phyloP scores from a whole-genome alignment of 2,113 vertebrate genomes.

The Anhinga anhinga region DNA sequence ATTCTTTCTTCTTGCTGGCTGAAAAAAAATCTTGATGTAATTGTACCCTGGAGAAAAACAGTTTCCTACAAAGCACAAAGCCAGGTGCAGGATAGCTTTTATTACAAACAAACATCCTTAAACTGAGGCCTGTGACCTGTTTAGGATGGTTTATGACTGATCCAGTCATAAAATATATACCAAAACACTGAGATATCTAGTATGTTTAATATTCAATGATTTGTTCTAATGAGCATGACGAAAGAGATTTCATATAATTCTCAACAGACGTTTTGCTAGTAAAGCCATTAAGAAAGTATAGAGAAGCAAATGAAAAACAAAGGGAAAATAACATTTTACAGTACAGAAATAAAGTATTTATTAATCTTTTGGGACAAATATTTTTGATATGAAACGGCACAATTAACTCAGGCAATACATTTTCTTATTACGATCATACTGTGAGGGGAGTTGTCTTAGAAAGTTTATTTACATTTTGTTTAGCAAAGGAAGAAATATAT shows the following conservation, averaged over 20 bases:
- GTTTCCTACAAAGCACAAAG: constrained; percentile 68
- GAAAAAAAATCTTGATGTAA: constrained; percentile 59
- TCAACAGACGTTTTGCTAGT: not conserved
- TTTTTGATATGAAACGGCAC: not conserved
- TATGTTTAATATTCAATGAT: not conserved
- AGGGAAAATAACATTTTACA: not conserved
- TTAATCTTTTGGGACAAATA: not conserved
- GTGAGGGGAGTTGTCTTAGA: not conserved
- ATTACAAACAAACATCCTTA: constrained; percentile 66
- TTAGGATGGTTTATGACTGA: not conserved
- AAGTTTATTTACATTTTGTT: constrained; percentile 25
- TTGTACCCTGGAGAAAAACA: constrained; percentile 69
- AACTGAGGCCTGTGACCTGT: constrained; percentile 26
- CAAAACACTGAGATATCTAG: not conserved
- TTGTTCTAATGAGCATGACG: not conserved
- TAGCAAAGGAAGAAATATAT: not conserved
- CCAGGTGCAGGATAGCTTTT: constrained; percentile 66
- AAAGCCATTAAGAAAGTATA: not conserved
- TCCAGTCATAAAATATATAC: not conserved
- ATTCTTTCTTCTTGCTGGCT: constrained; percentile 62
- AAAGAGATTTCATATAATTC: not conserved
- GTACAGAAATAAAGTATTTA: constrained; percentile 13
- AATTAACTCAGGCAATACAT: not conserved
- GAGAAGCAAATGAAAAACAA: not conserved
- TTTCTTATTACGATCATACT: not conserved